Percentiles rank a stretch among this genome's conserved stretches.
Evolutionary conservation across 2,888 invertebrate genomes (phyloP).

Genomic region (Leptopilina syphax): DNA sequence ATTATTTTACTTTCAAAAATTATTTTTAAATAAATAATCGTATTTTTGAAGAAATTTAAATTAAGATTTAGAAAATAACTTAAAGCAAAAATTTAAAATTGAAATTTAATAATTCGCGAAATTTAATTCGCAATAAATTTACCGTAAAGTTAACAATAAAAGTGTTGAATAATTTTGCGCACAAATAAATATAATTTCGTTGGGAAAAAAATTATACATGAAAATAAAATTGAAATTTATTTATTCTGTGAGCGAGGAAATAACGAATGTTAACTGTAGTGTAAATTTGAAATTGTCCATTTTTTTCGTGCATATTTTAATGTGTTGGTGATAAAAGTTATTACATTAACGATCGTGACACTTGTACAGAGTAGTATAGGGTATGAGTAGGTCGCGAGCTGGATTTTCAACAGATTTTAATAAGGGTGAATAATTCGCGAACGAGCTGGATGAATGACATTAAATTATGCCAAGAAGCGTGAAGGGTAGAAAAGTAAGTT

Average conservation of each 20-base stretch:
- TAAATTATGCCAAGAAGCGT: slow-evolving; percentile 68
- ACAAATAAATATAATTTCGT: no score
- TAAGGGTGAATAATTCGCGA: slow-evolving; percentile 66
- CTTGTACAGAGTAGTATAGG: slow-evolving; percentile 42
- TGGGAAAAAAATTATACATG: no score
- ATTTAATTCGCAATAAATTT: no score
- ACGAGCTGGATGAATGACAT: slow-evolving; percentile 71
- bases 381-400: slow-evolving; percentile 59
- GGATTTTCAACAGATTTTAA: slow-evolving; percentile 71
- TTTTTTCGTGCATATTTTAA: not conserved
- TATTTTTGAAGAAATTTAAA: no score
- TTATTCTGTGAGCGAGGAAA: no score
- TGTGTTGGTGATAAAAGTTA: slow-evolving; percentile 32
- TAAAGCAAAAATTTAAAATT: no score
- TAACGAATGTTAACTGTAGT: not conserved
- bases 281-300: not conserved
- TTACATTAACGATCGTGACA: slow-evolving; percentile 49
- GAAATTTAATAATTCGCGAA: no score
- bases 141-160: no score
- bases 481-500: slow-evolving; percentile 54
- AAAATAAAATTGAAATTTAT: not conserved
- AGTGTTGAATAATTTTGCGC: no score
- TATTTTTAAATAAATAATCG: no score
- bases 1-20: no score
- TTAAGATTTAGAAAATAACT: no score